Conservation (phyloP, 2,113 vertebrate genomes). For the Tylochromis polylepis region DNA sequence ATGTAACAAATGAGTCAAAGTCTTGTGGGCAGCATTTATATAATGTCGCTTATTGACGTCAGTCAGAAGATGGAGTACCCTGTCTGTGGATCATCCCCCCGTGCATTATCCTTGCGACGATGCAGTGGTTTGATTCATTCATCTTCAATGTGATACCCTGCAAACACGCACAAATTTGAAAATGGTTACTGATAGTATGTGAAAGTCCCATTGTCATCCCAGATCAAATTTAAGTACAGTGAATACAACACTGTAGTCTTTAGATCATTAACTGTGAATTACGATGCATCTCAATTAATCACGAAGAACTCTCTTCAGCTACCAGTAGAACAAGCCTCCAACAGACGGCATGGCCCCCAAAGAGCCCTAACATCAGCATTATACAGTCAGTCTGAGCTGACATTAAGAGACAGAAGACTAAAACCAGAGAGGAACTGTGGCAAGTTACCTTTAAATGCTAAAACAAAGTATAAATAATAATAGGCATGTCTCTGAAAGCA, state of each 20-base stretch:
- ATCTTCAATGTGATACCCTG: constrained; percentile 99
- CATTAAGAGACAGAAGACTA: background rate
- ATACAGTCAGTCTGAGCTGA: background rate
- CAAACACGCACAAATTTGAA: background rate
- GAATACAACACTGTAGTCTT: background rate
- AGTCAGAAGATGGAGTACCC: constrained; percentile 70
- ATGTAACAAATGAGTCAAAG: background rate
- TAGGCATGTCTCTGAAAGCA: background rate
- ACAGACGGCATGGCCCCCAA: background rate
- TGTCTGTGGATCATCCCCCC: constrained; percentile 99
- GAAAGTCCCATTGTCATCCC: background rate
- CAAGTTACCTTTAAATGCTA: background rate
- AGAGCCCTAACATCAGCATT: no score
- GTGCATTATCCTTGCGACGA: constrained; percentile 97
- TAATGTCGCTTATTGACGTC: background rate
- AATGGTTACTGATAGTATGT: background rate
- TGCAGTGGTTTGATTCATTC: constrained; percentile 97
- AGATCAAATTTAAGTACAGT: background rate
- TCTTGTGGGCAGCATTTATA: background rate
- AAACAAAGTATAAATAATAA: background rate
- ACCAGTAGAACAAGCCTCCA: background rate
- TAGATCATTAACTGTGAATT: background rate
- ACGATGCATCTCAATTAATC: background rate
- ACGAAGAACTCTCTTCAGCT: background rate
- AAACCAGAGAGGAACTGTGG: background rate